Evolutionary conservation across 2,797 vertebrate species (phyloP).

Genomic region (Tympanoctomys barrerae): DNA sequence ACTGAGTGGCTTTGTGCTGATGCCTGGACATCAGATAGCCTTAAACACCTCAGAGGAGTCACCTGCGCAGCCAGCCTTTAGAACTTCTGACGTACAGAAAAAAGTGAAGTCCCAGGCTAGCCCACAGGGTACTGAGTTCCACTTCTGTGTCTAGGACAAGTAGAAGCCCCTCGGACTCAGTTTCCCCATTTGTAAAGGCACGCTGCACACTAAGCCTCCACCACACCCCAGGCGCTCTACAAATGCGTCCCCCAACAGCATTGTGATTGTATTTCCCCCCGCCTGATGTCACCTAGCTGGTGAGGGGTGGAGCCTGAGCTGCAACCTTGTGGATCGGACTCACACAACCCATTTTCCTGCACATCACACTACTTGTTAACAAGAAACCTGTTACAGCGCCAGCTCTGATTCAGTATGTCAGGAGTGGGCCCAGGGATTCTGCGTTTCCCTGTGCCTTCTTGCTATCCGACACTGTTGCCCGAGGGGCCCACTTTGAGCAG

Average conservation of each 20-base stretch:
- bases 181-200: not conserved
- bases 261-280: not conserved
- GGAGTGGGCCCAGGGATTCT: not conserved
- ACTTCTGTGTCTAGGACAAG: not conserved
- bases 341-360: not conserved
- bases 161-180: not conserved
- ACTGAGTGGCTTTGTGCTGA: not conserved
- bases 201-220: not conserved
- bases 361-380: not conserved
- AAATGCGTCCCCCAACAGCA: too few species aligned
- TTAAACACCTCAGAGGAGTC: not conserved
- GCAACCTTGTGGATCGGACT: not conserved
- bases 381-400: not conserved
- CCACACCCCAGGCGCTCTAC: not conserved
- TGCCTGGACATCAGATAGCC: not conserved
- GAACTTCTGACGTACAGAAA: not conserved
- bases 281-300: not conserved
- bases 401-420: not conserved
- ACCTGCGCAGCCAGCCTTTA: not conserved
- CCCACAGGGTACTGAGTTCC: not conserved
- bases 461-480: fast-evolving
- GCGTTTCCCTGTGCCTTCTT: not conserved
- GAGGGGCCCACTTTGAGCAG: not conserved
- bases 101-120: not conserved
- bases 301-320: too few species aligned